Conservation (phyloP, 2,113 vertebrate species). For the Sardina pilchardus region DNA sequence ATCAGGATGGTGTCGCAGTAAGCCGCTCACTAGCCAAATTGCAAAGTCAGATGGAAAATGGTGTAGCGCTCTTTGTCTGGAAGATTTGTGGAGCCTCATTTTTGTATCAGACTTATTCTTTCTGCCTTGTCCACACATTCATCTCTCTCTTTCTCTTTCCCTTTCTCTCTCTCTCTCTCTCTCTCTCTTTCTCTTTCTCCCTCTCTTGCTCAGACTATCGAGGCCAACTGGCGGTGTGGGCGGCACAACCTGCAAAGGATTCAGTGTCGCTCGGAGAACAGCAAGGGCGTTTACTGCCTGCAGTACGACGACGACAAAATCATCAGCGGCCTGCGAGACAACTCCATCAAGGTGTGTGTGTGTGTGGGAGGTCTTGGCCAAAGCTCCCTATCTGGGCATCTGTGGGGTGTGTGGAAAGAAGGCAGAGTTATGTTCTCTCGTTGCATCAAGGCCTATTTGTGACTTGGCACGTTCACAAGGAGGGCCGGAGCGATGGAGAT, state of each 20-base stretch:
- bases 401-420: neutral
- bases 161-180: slow-evolving; percentile 4
- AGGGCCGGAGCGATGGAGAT: no score
- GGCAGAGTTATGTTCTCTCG: neutral
- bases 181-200: no score
- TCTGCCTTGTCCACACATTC: neutral
- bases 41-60: neutral
- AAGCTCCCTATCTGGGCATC: neutral
- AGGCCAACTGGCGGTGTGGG: slow-evolving; percentile 97
- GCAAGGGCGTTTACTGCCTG: slow-evolving; percentile 98
- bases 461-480: no score
- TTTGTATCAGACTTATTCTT: neutral
- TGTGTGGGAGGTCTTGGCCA: neutral
- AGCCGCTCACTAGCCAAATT: neutral
- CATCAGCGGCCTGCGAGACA: slow-evolving; percentile 96
- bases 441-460: no score
- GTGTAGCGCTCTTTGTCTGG: neutral
- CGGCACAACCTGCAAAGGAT: slow-evolving; percentile 97
- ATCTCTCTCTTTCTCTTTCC: neutral
- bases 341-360: slow-evolving; percentile 90
- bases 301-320: slow-evolving; percentile 99
- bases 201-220: slow-evolving; percentile 82
- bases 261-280: slow-evolving; percentile 98
- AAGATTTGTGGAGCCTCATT: neutral
- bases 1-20: neutral